These are phyloP conservation scores for Aleadryas rufinucha DNA, from an alignment of 2,113 vertebrate genomes.

Conservation along the genomic window DNA sequence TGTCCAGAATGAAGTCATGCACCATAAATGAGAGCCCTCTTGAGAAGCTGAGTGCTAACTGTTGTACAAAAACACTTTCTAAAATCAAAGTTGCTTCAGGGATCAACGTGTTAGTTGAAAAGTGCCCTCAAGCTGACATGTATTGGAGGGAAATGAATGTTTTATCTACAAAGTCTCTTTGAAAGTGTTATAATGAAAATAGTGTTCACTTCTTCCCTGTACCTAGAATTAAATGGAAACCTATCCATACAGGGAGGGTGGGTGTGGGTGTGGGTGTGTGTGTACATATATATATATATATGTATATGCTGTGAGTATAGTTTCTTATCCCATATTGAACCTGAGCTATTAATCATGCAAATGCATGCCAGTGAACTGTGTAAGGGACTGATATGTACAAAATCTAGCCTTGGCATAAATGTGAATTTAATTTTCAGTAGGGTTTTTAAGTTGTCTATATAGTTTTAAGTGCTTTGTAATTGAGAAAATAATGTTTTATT, in stretches of 20 bases:
- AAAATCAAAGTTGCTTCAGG: not conserved
- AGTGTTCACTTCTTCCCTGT: not conserved
- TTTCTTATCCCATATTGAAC: not conserved
- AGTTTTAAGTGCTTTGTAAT: not conserved
- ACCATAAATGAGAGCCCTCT: not conserved
- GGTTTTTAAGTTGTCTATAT: accelerated
- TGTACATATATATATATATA: accelerated
- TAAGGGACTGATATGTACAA: not conserved
- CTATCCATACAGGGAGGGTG: not conserved
- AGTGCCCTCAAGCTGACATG: not conserved
- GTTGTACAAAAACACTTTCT: not conserved
- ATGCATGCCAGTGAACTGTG: accelerated
- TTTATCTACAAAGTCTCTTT: not conserved
- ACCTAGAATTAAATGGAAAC: not conserved
- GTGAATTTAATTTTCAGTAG: not conserved
- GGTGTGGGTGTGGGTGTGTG: too few species aligned
- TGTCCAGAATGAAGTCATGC: not conserved
- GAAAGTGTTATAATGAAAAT: not conserved
- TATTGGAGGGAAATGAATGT: not conserved
- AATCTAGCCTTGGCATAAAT: not conserved
- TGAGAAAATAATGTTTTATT: not conserved
- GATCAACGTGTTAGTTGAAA: not conserved
- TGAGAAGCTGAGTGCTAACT: not conserved
- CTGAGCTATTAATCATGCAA: not conserved
- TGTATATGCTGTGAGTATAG: not conserved